Percentiles rank a stretch among this genome's conserved stretches.
These are phyloP conservation scores for Drosophila neocordata DNA, from an alignment of 1,140 invertebrate genomes.

Conservation along the genomic window DNA sequence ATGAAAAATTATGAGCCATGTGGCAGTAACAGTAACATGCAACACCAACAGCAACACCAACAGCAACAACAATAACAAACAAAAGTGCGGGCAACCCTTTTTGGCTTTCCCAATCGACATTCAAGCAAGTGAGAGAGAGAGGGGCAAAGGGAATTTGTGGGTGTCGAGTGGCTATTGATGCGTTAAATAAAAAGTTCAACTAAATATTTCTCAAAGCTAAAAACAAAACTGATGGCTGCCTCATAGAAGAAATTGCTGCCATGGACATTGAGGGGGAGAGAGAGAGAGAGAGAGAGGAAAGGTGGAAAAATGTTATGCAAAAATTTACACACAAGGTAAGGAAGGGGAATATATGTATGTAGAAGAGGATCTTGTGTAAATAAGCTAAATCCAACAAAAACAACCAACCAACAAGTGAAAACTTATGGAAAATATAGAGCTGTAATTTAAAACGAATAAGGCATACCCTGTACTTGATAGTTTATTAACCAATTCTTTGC, in stretches of 20 bases:
- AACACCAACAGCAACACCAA: slow-evolving; percentile 30
- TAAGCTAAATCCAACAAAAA: slow-evolving; percentile 55
- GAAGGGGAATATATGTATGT: background rate
- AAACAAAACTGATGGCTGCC: slow-evolving; percentile 49
- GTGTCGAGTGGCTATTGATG: slow-evolving; percentile 54
- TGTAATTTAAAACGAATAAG: slow-evolving; percentile 14
- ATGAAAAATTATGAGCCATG: slow-evolving; percentile 77
- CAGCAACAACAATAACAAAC: slow-evolving; percentile 33
- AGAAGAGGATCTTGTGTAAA: slow-evolving; percentile 43
- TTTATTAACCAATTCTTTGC: no score
- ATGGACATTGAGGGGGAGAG: background rate
- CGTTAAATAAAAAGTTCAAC: slow-evolving; percentile 74
- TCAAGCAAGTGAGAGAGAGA: slow-evolving; percentile 11
- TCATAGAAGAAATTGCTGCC: background rate
- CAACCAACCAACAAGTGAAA: slow-evolving; percentile 46
- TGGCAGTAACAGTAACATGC: slow-evolving; percentile 47
- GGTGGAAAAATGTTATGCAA: slow-evolving; percentile 50
- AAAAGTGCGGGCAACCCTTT: slow-evolving; percentile 31
- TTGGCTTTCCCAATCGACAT: slow-evolving; percentile 23
- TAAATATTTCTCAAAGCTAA: slow-evolving; percentile 64
- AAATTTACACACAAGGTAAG: slow-evolving; percentile 44
- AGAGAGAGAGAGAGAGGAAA: background rate
- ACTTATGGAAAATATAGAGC: background rate
- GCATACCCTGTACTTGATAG: background rate
- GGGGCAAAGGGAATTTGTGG: slow-evolving; percentile 17